Conservation (phyloP, 2,888 invertebrate genomes). For the Rhimphoctona megacephalus region DNA sequence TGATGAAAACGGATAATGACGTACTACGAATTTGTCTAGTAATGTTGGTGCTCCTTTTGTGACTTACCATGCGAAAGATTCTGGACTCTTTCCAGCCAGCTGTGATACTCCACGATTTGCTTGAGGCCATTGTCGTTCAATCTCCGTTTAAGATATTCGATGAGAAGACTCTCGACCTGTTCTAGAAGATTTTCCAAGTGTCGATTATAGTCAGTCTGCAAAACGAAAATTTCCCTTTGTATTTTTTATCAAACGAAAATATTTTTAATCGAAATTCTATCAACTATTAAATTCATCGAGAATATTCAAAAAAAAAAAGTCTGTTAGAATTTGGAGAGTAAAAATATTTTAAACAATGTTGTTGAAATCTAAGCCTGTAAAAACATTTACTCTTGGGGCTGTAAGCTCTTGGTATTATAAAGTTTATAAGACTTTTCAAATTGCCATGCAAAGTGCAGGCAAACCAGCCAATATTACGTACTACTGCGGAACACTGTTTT, state of each 20-base stretch:
- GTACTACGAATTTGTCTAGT: slow-evolving; percentile 15
- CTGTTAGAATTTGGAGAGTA: background rate
- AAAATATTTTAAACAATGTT: background rate
- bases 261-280: background rate
- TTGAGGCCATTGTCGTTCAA: slow-evolving; percentile 73
- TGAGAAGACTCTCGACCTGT: slow-evolving; percentile 86
- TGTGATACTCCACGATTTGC: slow-evolving; percentile 76
- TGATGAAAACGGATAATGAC: background rate
- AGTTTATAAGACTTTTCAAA: slow-evolving; percentile 51
- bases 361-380: slow-evolving; percentile 32
- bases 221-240: slow-evolving; percentile 17
- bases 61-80: slow-evolving; percentile 77
- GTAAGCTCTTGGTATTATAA: slow-evolving; percentile 29
- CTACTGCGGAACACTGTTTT: slow-evolving; percentile 38
- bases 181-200: slow-evolving; percentile 90
- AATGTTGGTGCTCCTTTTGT: background rate
- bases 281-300: too few relatives aligned
- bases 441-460: slow-evolving; percentile 56
- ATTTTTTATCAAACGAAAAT: background rate
- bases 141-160: slow-evolving; percentile 85
- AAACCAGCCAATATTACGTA: slow-evolving; percentile 14
- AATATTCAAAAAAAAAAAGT: background rate
- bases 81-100: slow-evolving; percentile 77
- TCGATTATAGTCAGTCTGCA: slow-evolving; percentile 89
- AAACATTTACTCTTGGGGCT: slow-evolving; percentile 20